Base-by-base conservation (phyloP, 2,888 invertebrate genomes). In the Agrypnus murinus region DNA sequence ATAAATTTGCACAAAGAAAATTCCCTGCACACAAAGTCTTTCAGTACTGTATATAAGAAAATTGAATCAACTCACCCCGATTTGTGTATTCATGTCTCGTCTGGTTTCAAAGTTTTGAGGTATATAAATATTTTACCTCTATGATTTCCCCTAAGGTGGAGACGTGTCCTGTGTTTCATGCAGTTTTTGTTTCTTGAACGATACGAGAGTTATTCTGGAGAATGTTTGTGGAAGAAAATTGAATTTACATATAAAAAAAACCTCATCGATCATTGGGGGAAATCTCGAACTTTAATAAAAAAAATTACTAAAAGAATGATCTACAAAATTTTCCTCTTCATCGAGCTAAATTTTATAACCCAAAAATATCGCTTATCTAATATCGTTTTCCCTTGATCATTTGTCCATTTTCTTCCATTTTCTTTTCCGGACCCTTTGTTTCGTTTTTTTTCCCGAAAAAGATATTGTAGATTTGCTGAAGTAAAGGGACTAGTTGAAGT, bases 111-210 rank as follows among this genome's bases (percentile, higher is more conserved):
- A 68, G 68, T 60, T 68, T 62, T 53, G 60, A 60, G 66, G 62
- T 68, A 68, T 57, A 68, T 68, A 68, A 68, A 68, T 68, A 68
- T 68, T 68, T 68, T 63, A 68, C 68, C 57, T 63, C 68, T 68
- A 68, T 68, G 68, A 68, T 68, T 68, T 62, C 43, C 68, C 68
- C 63, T 40, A 63, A 63, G 68, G 63, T 45, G 60, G 38, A 32
- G 55, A 68, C 63, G 68, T 68, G 62, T 68, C 62, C 45, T 62
- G 68, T 53, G 45, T 62, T 68, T 31, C 36, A 67, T 55, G 53
- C 64, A 45, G 55, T 43, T 40, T 43, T 63, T 50, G 48, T 63
- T 63, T 36, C 14, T 32, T 43, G 55, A 38, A 32, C 53, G 64
- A 64, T 53, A 53, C 53, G 19, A 31, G 19, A 62, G 45, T 45